Conservation (phyloP, 1,140 invertebrate species). For the Neodiprion fabricii region DNA sequence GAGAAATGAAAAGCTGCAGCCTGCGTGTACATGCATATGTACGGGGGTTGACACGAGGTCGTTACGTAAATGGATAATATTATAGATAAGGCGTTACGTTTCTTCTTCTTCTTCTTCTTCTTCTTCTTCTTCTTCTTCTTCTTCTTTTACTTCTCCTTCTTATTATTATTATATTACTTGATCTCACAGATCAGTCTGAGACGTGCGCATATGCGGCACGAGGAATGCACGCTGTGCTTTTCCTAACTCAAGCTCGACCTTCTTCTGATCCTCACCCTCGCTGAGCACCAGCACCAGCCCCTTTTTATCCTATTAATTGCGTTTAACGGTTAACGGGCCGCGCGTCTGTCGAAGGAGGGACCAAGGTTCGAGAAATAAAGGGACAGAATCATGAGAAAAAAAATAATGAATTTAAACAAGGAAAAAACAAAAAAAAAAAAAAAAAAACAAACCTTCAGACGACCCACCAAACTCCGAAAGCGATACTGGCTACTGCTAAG, state of each 20-base stretch:
- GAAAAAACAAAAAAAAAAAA: not conserved
- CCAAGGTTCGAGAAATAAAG: too few species aligned
- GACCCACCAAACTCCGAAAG: not conserved
- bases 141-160: too few species aligned
- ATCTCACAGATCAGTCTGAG: too few species aligned
- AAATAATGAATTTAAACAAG: not conserved
- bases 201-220: too few species aligned
- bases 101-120: too few species aligned
- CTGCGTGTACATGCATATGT: constrained; percentile 10
- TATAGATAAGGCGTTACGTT: not conserved
- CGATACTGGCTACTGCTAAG: not conserved
- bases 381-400: too few species aligned
- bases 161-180: too few species aligned
- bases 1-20: constrained; percentile 9
- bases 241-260: not conserved
- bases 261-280: not conserved
- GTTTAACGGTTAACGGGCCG: not conserved
- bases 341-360: not conserved
- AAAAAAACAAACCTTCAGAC: not conserved
- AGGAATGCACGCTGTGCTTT: not conserved
- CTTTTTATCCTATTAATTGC: not conserved
- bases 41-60: constrained; percentile 23
- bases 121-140: too few species aligned
- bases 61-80: not conserved
- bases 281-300: too few species aligned